Base-by-base conservation (phyloP, 2,888 invertebrate genomes). In the Dolomedes plantarius region DNA sequence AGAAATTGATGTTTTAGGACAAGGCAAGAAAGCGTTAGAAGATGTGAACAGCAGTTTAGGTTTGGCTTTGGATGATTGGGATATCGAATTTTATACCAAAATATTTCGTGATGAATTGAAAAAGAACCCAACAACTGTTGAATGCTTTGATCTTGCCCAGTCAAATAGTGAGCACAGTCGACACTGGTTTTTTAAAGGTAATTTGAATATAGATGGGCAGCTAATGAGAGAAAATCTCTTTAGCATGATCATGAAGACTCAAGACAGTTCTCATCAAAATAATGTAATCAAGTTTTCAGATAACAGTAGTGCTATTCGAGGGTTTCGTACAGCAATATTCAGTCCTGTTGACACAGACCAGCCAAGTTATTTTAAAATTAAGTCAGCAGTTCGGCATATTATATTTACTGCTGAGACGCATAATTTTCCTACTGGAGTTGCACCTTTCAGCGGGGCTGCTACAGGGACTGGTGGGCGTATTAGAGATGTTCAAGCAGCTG, bases 341-440 rank as follows among this genome's bases (percentile, higher is more conserved):
- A 92, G 94, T 23, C 96, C 98, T 0, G 91, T 91, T 0, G 92
- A 93, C 85, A 94, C 97, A 0, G 93, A 94, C 0, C 92, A 92
- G 88, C 93, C 96, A 0, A 93, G 95, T 76, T 91, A 93, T 78
- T 93, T 95, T 75, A 89, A 90, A 67, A 89, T 93, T 65, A 92
- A 93, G 65, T 90, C 92, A 13, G 92, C 94, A 0, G 93, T 94
- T 19, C 95, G 96, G 0, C 97, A 99, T 91, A 94, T 99, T 50
- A 97, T 98, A 90, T 98, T 99, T 91, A 99, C 99, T 0, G 99
- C 99, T 0, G 99, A 99, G 92, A 99, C 99, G 0, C 99, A 99
- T 92, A 99, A 99, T 91, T 99, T 99, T 93, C 98, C 98, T 0
- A 98, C 98, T 0, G 92, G 98, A 0, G 98, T 99, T 11, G 97